phyloP scores from a whole-genome alignment of 2,113 vertebrate species.

The Panthera tigris region DNA sequence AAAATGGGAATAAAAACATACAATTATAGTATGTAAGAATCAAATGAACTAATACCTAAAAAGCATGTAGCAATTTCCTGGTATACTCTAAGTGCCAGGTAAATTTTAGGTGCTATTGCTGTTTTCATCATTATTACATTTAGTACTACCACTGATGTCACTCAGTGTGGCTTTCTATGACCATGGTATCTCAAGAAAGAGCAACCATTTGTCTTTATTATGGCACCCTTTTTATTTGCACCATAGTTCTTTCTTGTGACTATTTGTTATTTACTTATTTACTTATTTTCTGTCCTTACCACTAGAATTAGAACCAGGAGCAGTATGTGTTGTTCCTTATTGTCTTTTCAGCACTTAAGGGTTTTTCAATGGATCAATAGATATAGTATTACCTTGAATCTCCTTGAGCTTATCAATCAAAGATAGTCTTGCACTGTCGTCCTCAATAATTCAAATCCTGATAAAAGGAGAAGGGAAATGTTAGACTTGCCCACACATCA shows the following conservation, averaged over 20 bases:
- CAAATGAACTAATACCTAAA: not conserved
- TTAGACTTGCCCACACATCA: not conserved
- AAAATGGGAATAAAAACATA: not conserved
- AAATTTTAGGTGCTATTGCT: not conserved
- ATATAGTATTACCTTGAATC: not conserved
- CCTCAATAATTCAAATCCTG: not conserved
- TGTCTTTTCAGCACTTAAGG: not conserved
- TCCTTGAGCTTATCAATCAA: not conserved
- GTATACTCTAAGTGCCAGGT: not conserved
- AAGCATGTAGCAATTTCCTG: not conserved
- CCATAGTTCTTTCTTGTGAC: not conserved
- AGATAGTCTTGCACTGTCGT: not conserved
- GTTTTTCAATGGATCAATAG: not conserved
- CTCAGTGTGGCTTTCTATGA: not conserved
- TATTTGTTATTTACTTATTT: not conserved
- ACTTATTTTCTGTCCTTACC: not conserved
- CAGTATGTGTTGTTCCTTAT: not conserved
- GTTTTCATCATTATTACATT: not conserved
- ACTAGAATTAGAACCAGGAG: too few relatives aligned
- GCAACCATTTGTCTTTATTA: not conserved
- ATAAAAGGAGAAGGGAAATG: not conserved
- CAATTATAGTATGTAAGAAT: not conserved
- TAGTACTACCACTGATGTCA: not conserved
- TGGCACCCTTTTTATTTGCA: not conserved
- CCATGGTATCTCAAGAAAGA: not conserved